Conservation (phyloP, 2,888 invertebrate genomes). For the Drosophila aldrichi region DNA sequence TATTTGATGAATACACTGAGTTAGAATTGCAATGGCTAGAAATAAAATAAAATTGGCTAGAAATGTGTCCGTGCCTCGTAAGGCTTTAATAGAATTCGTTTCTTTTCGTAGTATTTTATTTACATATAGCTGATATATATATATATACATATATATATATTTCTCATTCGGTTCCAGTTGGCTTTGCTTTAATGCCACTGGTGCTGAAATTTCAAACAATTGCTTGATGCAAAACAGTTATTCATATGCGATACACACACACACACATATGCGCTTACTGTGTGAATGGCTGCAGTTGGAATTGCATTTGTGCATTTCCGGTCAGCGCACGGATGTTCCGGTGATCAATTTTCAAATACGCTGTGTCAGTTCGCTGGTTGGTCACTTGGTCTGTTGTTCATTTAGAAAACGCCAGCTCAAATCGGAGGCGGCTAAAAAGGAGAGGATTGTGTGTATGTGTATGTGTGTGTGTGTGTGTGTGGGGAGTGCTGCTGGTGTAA, state of each 20-base stretch:
- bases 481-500: constrained; percentile 8
- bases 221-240: constrained; percentile 52
- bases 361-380: constrained; percentile 67
- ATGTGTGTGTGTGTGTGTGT: too few species aligned
- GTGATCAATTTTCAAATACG: constrained; percentile 79
- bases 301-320: constrained; percentile 78
- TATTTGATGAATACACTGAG: neutral
- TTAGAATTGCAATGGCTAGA: neutral
- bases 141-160: neutral
- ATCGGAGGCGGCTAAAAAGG: neutral
- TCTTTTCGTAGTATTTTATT: neutral
- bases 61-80: neutral
- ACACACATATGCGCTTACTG: neutral
- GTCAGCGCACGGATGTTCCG: constrained; percentile 79
- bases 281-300: constrained; percentile 52
- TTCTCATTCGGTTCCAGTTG: constrained; percentile 9
- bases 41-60: neutral
- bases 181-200: constrained; percentile 9
- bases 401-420: constrained; percentile 8
- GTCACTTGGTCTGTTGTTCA: constrained; percentile 40
- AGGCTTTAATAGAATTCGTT: neutral
- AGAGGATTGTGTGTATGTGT: neutral
- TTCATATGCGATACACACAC: constrained; percentile 35
- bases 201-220: constrained; percentile 27
- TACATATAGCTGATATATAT: neutral